Percentiles rank a stretch among this genome's conserved stretches.
phyloP scores from a whole-genome alignment of 2,888 invertebrate genomes.

The Fissipunctia ypsillon region DNA sequence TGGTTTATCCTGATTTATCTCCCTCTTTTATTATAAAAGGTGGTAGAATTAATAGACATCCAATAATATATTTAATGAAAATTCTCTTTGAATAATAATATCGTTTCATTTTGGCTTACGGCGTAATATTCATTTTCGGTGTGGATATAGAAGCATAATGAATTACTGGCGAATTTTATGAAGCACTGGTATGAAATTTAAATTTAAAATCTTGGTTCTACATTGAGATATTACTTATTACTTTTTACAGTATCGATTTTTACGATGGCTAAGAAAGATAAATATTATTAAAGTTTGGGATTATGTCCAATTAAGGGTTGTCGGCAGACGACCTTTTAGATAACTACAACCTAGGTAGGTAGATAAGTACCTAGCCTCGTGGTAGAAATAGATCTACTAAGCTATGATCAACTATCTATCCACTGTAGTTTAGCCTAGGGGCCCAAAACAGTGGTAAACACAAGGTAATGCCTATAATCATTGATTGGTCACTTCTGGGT shows the following conservation, averaged over 20 bases:
- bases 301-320: conserved; percentile 21
- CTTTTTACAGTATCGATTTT: conserved; percentile 23
- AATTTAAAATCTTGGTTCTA: conserved; percentile 36
- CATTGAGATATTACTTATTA: conserved; percentile 35
- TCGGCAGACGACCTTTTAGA: background rate
- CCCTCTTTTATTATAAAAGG: conserved; percentile 40
- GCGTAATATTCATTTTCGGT: conserved; percentile 50
- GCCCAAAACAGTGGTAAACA: background rate
- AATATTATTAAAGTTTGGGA: conserved; percentile 22
- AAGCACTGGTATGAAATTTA: conserved; percentile 49
- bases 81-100: conserved; percentile 54
- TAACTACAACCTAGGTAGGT: background rate
- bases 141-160: conserved; percentile 51
- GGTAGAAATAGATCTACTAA: conserved; percentile 12
- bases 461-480: conserved; percentile 17
- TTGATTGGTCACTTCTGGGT: conserved; percentile 1
- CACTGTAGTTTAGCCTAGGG: background rate
- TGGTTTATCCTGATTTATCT: conserved; percentile 32
- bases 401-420: background rate
- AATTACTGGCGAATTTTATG: conserved; percentile 50
- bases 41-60: conserved; percentile 29
- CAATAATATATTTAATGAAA: conserved; percentile 55
- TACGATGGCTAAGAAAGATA: background rate
- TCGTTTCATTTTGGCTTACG: conserved; percentile 53
- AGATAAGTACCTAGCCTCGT: background rate